These are phyloP conservation scores for Phymastichus coffea DNA, from an alignment of 1,140 invertebrate species.

Conservation along the genomic window DNA sequence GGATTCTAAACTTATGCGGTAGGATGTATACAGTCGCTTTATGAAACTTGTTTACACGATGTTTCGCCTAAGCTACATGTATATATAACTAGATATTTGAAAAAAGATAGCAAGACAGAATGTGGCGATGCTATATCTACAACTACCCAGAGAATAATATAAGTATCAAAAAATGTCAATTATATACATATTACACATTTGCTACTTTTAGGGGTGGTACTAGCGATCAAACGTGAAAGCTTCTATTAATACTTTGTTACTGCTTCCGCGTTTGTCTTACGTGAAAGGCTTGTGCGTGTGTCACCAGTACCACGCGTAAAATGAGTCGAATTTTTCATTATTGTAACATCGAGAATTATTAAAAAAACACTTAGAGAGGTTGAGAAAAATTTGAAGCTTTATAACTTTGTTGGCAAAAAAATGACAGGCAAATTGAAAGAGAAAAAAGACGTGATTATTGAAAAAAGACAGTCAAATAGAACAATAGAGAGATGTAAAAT, in stretches of 20 bases:
- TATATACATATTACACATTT: not conserved
- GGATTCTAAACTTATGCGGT: not conserved
- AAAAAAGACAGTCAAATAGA: constrained; percentile 25
- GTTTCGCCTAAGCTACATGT: constrained; percentile 2
- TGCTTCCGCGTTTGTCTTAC: too few relatives aligned
- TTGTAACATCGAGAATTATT: too few relatives aligned
- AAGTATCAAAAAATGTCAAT: not conserved
- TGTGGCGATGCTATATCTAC: not conserved
- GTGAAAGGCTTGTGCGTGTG: too few relatives aligned
- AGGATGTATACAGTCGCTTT: not conserved
- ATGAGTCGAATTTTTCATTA: too few relatives aligned
- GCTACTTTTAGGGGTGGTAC: constrained; percentile 1
- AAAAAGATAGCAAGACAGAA: not conserved
- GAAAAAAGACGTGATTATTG: too few relatives aligned
- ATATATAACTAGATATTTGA: constrained; percentile 4
- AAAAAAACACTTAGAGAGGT: constrained; percentile 32
- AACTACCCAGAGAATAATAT: not conserved
- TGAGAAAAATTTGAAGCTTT: too few relatives aligned
- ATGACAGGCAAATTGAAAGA: too few relatives aligned
- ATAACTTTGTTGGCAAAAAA: too few relatives aligned
- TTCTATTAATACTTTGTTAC: too few relatives aligned
- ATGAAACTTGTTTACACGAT: not conserved
- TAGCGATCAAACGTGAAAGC: constrained; percentile 10
- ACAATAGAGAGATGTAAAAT: constrained; percentile 32
- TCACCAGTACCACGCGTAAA: too few relatives aligned